Evolutionary conservation across 2,113 vertebrate species (phyloP).

Genomic region (Eptesicus fuscus): DNA sequence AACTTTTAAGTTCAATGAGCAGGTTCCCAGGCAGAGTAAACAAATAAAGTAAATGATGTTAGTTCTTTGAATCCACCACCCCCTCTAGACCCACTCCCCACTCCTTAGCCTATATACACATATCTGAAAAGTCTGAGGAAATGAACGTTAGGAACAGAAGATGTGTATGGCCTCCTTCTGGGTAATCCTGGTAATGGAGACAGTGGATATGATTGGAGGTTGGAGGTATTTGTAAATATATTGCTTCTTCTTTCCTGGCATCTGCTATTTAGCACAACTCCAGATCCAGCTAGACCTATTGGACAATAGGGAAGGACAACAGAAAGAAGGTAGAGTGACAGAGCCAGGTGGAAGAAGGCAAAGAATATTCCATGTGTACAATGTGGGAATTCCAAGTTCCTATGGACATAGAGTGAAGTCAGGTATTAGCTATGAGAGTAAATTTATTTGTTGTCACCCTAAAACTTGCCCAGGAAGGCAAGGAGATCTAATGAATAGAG

Average conservation of each 20-base stretch:
- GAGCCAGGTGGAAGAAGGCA: not conserved
- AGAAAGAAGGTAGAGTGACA: not conserved
- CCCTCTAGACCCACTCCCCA: fast-evolving
- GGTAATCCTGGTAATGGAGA: not conserved
- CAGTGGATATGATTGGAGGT: not conserved
- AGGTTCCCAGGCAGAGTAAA: not conserved
- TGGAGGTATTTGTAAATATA: not conserved
- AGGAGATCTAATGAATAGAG: not conserved
- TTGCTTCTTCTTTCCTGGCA: not conserved
- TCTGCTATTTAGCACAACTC: not conserved
- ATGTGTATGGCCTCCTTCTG: not conserved
- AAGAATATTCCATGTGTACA: not conserved
- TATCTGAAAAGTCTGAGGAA: not conserved
- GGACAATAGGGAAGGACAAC: not conserved
- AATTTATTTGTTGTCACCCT: not conserved
- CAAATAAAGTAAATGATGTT: not conserved
- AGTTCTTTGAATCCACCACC: not conserved
- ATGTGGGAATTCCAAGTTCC: not conserved
- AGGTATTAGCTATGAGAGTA: not conserved
- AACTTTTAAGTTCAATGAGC: not conserved
- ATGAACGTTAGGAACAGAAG: not conserved
- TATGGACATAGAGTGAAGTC: not conserved
- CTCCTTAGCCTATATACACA: too few species aligned
- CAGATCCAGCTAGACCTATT: not conserved
- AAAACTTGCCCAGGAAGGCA: not conserved